A percentile compares a stretch with the other conserved stretches of the same genome.
phyloP scores from a whole-genome alignment of 2,113 vertebrate genomes.

The Aptenodytes forsteri region DNA sequence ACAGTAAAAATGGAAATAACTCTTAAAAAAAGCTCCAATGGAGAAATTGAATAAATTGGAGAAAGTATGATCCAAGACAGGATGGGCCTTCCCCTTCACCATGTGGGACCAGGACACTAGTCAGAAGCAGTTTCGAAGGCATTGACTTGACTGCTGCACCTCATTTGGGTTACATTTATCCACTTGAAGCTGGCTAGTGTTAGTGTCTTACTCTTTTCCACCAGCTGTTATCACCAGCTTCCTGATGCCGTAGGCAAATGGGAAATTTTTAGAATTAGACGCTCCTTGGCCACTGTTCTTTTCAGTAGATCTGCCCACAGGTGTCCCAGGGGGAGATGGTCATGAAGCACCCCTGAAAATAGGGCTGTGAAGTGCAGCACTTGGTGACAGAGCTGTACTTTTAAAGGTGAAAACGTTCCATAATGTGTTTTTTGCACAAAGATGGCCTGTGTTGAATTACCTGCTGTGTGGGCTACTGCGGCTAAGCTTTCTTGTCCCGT shows the following conservation, averaged over 20 bases:
- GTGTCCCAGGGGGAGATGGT: neutral
- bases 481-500: neutral
- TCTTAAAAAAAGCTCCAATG: neutral
- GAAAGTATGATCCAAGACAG: neutral
- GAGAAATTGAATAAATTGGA: neutral
- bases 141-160: neutral
- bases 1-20: neutral
- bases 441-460: neutral
- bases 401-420: rapidly evolving
- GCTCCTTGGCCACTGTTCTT: neutral
- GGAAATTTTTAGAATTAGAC: neutral
- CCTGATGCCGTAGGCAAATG: neutral
- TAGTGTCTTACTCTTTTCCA: neutral
- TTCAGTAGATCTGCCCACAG: neutral
- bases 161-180: neutral
- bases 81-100: neutral
- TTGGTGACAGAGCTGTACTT: neutral
- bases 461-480: neutral
- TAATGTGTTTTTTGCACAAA: neutral
- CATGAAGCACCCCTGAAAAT: neutral
- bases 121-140: neutral
- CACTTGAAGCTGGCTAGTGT: neutral
- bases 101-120: neutral
- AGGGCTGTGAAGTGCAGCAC: neutral
- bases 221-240: neutral